phyloP scores from a whole-genome alignment of 2,888 invertebrate genomes.

The Eilema griseolum region DNA sequence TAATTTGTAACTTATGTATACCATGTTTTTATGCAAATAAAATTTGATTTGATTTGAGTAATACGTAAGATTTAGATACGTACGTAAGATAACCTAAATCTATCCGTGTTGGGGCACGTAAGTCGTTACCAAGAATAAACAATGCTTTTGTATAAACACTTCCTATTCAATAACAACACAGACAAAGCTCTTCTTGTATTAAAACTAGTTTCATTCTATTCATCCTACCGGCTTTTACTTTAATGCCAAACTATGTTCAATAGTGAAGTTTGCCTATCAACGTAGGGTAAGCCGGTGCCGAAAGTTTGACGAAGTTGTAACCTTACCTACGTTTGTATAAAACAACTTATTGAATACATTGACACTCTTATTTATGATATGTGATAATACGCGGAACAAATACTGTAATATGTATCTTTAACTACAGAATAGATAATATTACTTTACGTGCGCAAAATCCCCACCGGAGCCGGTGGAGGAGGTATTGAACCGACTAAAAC shows the following conservation, averaged over 20 bases:
- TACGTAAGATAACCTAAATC: too few relatives aligned
- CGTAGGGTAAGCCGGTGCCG: constrained; percentile 34
- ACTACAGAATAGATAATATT: too few relatives aligned
- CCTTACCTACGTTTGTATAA: constrained; percentile 23
- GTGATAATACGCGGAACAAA: constrained; percentile 11
- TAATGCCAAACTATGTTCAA: constrained; percentile 39
- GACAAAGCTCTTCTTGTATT: constrained; percentile 11
- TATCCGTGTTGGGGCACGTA: too few relatives aligned
- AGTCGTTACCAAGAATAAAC: too few relatives aligned
- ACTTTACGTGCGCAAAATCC: too few relatives aligned
- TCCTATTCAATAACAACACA: constrained; percentile 13
- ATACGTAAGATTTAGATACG: too few relatives aligned
- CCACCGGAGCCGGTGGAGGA: too few relatives aligned
- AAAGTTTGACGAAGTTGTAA: constrained; percentile 40
- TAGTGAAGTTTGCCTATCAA: constrained; percentile 37
- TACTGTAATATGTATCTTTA: background rate
- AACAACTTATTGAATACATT: constrained; percentile 34
- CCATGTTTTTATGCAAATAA: too few relatives aligned
- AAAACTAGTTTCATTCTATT: constrained; percentile 21
- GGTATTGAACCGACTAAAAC: too few relatives aligned
- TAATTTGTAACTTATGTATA: too few relatives aligned
- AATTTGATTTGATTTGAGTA: too few relatives aligned
- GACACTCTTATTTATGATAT: constrained; percentile 29
- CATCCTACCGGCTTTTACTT: constrained; percentile 31
- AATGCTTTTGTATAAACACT: too few relatives aligned